Conservation (phyloP, 2,797 vertebrate species). For the Epinephelus malabaricus region DNA sequence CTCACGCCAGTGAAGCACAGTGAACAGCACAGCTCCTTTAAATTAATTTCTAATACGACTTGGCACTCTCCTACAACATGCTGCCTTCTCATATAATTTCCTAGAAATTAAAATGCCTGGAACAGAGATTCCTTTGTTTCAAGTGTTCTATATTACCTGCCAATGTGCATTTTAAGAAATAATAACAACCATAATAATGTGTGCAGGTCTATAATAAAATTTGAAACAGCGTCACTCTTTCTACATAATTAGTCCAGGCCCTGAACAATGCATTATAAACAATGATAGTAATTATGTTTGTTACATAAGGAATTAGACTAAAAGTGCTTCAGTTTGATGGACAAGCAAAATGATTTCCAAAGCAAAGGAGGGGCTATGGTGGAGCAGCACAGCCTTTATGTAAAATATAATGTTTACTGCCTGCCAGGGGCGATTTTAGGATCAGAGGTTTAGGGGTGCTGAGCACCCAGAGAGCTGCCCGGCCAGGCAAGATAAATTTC, state of each 20-base stretch:
- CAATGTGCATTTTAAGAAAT: neutral
- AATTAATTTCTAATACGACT: neutral
- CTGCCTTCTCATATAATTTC: neutral
- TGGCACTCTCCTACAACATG: too few relatives aligned
- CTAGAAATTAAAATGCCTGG: neutral
- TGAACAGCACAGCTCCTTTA: neutral
- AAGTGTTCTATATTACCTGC: neutral
- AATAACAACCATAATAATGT: constrained; percentile 1
- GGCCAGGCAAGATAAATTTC: too few relatives aligned
- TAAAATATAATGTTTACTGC: neutral
- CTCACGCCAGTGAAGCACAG: neutral
- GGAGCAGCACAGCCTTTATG: neutral
- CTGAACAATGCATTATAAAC: constrained; percentile 42
- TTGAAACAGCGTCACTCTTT: constrained; percentile 7
- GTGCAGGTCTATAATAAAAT: constrained; percentile 23
- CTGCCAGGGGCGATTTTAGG: neutral
- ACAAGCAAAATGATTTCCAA: constrained; percentile 32
- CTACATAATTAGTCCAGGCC: constrained; percentile 33
- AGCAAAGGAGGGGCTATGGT: neutral
- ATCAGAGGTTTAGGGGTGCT: too few relatives aligned
- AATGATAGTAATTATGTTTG: constrained; percentile 39
- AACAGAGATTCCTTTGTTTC: constrained; percentile 5
- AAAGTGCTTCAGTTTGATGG: constrained; percentile 34
- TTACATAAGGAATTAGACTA: constrained; percentile 29
- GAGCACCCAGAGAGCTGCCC: too few relatives aligned